phyloP scores from a whole-genome alignment of 2,888 invertebrate genomes.

The Callyntrura sp. region DNA sequence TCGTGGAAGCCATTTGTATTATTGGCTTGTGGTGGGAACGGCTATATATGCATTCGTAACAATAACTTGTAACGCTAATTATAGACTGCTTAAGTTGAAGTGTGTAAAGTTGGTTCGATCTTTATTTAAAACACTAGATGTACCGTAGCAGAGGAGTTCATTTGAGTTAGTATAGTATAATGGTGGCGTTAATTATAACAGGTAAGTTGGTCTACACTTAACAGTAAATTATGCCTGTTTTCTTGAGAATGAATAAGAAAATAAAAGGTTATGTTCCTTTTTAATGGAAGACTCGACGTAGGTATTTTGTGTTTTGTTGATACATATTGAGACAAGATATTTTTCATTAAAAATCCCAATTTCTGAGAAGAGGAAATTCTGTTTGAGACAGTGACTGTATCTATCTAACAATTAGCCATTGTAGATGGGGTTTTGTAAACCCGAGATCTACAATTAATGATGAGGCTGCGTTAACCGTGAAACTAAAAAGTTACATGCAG shows the following conservation, averaged over 20 bases:
- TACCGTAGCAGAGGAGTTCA: neutral
- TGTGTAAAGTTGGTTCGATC: neutral
- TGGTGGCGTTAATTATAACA: neutral
- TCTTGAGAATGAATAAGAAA: neutral
- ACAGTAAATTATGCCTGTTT: neutral
- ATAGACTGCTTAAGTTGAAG: slow-evolving; percentile 19
- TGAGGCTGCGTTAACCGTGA: no score
- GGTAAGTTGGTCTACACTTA: neutral
- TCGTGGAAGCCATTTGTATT: slow-evolving; percentile 1
- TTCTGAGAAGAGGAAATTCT: no score
- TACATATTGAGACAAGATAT: no score
- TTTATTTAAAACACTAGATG: neutral
- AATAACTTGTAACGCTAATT: slow-evolving; percentile 47
- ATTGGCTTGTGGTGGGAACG: neutral
- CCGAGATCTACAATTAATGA: no score
- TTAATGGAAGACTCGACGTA: no score
- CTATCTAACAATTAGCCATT: no score
- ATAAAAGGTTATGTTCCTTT: no score
- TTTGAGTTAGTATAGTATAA: slow-evolving; percentile 8
- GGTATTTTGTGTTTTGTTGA: no score
- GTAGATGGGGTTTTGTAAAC: neutral
- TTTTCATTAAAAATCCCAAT: no score
- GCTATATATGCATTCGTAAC: neutral
- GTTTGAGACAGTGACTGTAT: neutral
- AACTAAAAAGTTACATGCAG: no score